Percentiles rank a stretch among this genome's conserved stretches.
These are phyloP conservation scores for Drosophila fulvimacula DNA, from an alignment of 2,888 invertebrate genomes.

Conservation along the genomic window DNA sequence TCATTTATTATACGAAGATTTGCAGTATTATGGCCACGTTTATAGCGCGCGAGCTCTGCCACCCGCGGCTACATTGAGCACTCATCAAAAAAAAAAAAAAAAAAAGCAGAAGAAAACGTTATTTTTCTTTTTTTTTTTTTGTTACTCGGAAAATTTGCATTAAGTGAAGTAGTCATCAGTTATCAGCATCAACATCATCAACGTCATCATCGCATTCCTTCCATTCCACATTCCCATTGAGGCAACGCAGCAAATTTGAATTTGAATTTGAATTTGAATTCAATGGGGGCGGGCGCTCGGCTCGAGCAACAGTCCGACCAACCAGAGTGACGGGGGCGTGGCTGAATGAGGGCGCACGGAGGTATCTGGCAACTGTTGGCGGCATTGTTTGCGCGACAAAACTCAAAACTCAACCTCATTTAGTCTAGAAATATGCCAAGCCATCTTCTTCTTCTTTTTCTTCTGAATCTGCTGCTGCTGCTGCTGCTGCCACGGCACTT, in stretches of 20 bases:
- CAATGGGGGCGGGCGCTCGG: conserved; percentile 58
- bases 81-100: conserved; percentile 62
- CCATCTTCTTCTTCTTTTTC: too few species aligned
- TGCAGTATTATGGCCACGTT: conserved; percentile 79
- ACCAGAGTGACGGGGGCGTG: conserved; percentile 38
- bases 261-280: conserved; percentile 73
- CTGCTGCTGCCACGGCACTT: conserved; percentile 53
- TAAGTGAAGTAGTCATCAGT: conserved; percentile 81
- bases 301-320: conserved; percentile 50
- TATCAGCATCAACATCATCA: conserved; percentile 63
- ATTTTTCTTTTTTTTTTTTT: conserved; percentile 18
- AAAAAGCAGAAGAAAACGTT: neutral
- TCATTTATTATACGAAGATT: conserved; percentile 76
- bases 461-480: too few species aligned
- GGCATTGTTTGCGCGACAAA: conserved; percentile 76
- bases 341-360: neutral
- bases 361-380: conserved; percentile 41
- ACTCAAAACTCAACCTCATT: conserved; percentile 77
- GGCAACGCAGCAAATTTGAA: conserved; percentile 78
- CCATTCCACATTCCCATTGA: conserved; percentile 41
- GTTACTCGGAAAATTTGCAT: conserved; percentile 72
- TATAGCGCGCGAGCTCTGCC: conserved; percentile 15
- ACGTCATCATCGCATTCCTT: conserved; percentile 26
- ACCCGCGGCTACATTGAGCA: conserved; percentile 44
- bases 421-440: conserved; percentile 76